Evolutionary conservation across 1,140 invertebrate genomes (phyloP).

Genomic region (Bombus terrestris): DNA sequence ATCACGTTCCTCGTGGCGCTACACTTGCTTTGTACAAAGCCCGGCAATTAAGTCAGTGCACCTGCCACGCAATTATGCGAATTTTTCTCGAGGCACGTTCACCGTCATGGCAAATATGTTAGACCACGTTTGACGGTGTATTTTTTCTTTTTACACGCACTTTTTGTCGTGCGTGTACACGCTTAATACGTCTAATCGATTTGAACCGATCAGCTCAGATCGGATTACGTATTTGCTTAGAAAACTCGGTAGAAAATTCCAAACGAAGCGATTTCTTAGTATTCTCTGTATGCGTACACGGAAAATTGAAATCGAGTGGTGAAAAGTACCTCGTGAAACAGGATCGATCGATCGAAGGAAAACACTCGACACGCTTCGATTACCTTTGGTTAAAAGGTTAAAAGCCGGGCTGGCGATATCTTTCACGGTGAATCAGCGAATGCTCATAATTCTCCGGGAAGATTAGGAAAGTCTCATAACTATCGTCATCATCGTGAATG

Average conservation of each 20-base stretch:
- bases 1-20: constrained; percentile 20
- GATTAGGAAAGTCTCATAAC: constrained; percentile 54
- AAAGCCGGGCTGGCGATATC: background rate
- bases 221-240: background rate
- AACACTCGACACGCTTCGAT: constrained; percentile 14
- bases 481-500: constrained; percentile 42
- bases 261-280: background rate
- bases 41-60: constrained; percentile 35
- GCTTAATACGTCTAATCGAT: background rate
- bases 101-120: too few relatives aligned
- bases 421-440: constrained; percentile 25
- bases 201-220: background rate
- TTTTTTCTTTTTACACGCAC: background rate
- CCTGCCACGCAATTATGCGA: constrained; percentile 20
- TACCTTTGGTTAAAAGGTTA: constrained; percentile 37
- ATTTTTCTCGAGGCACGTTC: background rate
- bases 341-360: constrained; percentile 17
- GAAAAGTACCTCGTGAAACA: background rate
- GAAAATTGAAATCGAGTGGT: background rate
- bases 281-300: too few relatives aligned
- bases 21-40: constrained; percentile 24
- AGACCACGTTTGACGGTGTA: background rate
- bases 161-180: background rate
- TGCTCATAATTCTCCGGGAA: constrained; percentile 39
- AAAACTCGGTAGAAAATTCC: background rate